Conservation (phyloP, 2,113 vertebrate genomes). For the Daphoenositta chrysoptera region DNA sequence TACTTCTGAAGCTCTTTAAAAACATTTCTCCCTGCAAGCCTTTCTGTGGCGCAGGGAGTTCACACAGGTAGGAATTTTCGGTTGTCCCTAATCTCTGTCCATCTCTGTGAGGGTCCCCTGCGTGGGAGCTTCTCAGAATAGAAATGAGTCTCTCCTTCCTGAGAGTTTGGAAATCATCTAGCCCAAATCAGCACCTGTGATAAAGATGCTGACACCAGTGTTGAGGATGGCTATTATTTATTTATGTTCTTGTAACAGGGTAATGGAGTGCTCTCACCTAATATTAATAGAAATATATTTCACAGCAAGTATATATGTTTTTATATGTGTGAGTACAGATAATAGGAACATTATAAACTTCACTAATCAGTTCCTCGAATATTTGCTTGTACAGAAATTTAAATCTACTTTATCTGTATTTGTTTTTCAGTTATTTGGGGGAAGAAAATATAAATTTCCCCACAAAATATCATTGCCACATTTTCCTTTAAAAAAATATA, state of each 20-base stretch:
- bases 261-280: background rate
- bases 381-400: background rate
- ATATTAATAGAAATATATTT: background rate
- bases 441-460: background rate
- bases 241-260: background rate
- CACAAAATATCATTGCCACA: background rate
- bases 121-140: background rate
- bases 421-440: background rate
- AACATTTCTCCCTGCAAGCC: background rate
- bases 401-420: background rate
- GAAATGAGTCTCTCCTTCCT: background rate
- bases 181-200: background rate
- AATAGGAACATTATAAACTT: background rate
- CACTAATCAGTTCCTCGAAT: background rate
- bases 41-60: background rate
- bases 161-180: background rate
- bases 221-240: background rate
- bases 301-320: background rate
- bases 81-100: background rate
- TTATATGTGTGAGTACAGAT: background rate
- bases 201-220: conserved; percentile 10
- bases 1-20: background rate
- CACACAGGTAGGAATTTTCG: background rate
- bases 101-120: background rate
- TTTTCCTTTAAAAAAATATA: background rate